Percentiles rank a stretch among this genome's conserved stretches.
phyloP scores from a whole-genome alignment of 35 echinoderm and acorn worm genomes.

The Lytechinus pictus region DNA sequence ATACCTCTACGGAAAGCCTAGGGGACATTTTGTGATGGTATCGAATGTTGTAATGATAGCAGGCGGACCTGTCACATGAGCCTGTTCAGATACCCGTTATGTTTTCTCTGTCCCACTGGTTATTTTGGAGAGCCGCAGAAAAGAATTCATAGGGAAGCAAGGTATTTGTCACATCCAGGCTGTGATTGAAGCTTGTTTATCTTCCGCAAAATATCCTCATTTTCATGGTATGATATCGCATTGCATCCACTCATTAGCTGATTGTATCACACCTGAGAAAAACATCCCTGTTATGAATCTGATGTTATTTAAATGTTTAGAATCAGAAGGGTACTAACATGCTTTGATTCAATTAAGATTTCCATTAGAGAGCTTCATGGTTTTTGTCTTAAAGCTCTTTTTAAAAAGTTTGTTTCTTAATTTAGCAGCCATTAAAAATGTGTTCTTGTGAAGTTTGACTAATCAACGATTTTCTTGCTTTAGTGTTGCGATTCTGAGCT shows the following conservation, averaged over 20 bases:
- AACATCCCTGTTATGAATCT: not conserved
- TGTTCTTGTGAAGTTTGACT: not conserved
- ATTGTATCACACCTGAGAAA: not conserved
- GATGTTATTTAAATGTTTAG: not conserved
- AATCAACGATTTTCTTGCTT: not conserved
- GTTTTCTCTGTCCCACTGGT: not conserved
- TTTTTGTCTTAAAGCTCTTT: not conserved
- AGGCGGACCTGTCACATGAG: not conserved
- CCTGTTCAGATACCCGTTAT: not conserved
- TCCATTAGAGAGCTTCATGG: not conserved
- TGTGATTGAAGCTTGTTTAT: not conserved
- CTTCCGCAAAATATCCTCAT: not conserved
- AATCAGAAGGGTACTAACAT: not conserved
- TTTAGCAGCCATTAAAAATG: not conserved
- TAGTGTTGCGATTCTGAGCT: not conserved
- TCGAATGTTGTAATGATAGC: slow-evolving; percentile 29
- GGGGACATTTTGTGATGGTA: slow-evolving; percentile 12
- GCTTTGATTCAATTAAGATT: not conserved
- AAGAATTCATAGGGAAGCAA: slow-evolving; percentile 3
- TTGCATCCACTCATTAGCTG: not conserved
- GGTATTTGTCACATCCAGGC: not conserved
- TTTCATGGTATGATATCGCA: not conserved
- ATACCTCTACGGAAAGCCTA: not conserved
- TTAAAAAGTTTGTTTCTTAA: not conserved
- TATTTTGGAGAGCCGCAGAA: slow-evolving; percentile 10